Base-by-base conservation (phyloP, 2,113 vertebrate genomes). In the Panthera uncia region DNA sequence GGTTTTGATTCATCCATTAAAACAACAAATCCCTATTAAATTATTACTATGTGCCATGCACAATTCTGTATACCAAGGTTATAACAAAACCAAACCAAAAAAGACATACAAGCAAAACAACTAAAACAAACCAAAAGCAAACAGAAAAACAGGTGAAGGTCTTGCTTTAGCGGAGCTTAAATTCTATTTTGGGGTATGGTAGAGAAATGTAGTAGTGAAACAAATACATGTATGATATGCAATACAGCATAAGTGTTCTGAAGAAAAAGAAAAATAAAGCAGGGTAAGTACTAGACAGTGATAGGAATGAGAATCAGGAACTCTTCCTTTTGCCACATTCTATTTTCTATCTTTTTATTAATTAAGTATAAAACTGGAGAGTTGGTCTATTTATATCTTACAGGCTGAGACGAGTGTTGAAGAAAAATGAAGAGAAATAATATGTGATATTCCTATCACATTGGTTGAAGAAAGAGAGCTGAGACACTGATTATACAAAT, bases 361-460 rank as follows among this genome's bases (percentile, higher is more conserved):
- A 91, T 19, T 68, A 4, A 80, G 6, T 6, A 69, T 61, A 69
- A 81, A 87, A 15, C 2, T 86, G 11, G 25, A 81, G 12, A 84
- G 5, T 41, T 83, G 57, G 4, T 29, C 38, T 61, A 52, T 87
- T 82, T 85, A 80, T 10, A 76, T 48, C 3, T 27, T 31, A 83
- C 52, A 33, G 71, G 27, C 31, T 23, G 36, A 92, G 74, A 78
- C 36, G 36, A 76, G 2, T 6, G 3, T 13, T 48, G 41, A 85
- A 95, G 38, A 95, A 7, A 88, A 88, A 85, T n/a, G 55, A 94
- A 81, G 50, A 78, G 45, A 89, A 94, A 76, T 31, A 29, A 65
- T 65, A 84, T 78, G 27, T 14, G 81, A 36, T 8, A 78, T 45
- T 86, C 25, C 4, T 29, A 19, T 69, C 18, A 71, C 16, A 65